These are phyloP conservation scores for Rana temporaria DNA, from an alignment of 2,113 vertebrate species.

Conservation along the genomic window DNA sequence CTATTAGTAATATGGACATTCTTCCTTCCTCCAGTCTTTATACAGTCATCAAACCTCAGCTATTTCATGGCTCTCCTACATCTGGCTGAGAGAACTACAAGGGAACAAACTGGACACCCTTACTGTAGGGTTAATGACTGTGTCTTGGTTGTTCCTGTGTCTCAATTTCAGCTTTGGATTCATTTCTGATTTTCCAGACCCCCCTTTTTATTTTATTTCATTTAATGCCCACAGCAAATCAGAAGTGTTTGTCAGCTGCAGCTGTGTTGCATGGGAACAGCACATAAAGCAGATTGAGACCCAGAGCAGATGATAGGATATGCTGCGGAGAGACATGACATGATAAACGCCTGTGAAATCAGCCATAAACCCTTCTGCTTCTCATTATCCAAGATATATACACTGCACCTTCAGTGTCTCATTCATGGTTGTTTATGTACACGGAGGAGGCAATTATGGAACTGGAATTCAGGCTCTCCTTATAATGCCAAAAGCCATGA, in stretches of 20 bases:
- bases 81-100: background rate
- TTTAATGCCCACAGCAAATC: conserved; percentile 39
- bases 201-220: conserved; percentile 15
- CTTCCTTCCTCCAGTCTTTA: too few relatives aligned
- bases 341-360: background rate
- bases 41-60: too few relatives aligned
- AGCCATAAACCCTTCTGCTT: background rate
- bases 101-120: too few relatives aligned
- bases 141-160: conserved; percentile 44
- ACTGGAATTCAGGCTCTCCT: too few relatives aligned
- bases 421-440: too few relatives aligned
- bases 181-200: conserved; percentile 32
- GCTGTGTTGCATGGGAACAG: conserved; percentile 49
- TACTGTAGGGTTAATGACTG: conserved; percentile 25
- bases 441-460: too few relatives aligned
- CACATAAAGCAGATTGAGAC: conserved; percentile 12
- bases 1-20: too few relatives aligned
- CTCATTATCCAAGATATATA: too few relatives aligned
- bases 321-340: background rate
- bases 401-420: too few relatives aligned
- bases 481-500: too few relatives aligned
- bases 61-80: background rate
- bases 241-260: conserved; percentile 40
- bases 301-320: background rate
- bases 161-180: conserved; percentile 24